phyloP scores from a whole-genome alignment of 2,113 vertebrate species.

The Corynorhinus townsendii region DNA sequence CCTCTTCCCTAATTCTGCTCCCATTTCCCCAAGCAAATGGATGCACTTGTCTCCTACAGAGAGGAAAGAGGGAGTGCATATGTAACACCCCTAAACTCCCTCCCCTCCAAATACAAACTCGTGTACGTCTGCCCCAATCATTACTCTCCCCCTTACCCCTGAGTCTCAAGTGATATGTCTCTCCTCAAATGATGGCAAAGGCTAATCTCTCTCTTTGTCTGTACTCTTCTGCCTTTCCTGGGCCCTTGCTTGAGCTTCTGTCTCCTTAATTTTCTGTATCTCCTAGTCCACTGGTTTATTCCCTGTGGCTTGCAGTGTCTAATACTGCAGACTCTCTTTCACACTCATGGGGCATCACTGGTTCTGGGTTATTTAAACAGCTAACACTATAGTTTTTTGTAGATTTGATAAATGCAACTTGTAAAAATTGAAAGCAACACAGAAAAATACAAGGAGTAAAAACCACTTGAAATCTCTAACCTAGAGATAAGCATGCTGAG shows the following conservation, averaged over 20 bases:
- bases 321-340: neutral
- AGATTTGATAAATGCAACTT: neutral
- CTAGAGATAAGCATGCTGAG: neutral
- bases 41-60: neutral
- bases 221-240: neutral
- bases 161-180: neutral
- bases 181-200: neutral
- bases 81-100: neutral
- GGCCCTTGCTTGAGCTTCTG: neutral
- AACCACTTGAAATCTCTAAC: neutral
- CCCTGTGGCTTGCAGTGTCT: neutral
- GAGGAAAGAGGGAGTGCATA: neutral
- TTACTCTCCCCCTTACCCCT: neutral
- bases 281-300: neutral
- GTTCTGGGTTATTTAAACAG: conserved; percentile 20
- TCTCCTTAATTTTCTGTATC: neutral
- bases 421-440: conserved; percentile 2
- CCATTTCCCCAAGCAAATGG: neutral
- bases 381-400: neutral
- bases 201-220: neutral
- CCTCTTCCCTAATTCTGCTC: neutral
- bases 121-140: neutral
- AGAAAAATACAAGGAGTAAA: neutral
- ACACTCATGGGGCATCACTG: neutral
- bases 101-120: neutral